Conservation (phyloP, 1,140 invertebrate genomes). For the Euborellia annulipes region DNA sequence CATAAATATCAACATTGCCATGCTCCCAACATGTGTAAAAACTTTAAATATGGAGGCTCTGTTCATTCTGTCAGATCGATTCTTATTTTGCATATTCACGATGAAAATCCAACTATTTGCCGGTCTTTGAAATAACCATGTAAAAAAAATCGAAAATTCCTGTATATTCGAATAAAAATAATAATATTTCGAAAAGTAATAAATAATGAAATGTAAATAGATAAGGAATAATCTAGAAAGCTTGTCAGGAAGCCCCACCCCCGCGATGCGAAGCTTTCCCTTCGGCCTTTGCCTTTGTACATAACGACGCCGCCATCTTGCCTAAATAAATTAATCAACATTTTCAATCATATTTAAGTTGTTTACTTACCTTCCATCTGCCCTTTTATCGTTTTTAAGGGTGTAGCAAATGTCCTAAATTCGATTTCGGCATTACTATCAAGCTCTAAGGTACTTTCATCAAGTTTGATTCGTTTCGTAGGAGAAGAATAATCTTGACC, state of each 20-base stretch:
- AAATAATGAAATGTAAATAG: too few relatives aligned
- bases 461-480: constrained; percentile 31
- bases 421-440: constrained; percentile 20
- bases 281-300: not conserved
- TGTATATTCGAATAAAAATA: too few relatives aligned
- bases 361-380: constrained; percentile 12
- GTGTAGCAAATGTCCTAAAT: constrained; percentile 20
- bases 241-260: too few relatives aligned
- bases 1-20: not conserved
- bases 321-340: constrained; percentile 18
- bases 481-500: constrained; percentile 30
- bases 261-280: too few relatives aligned
- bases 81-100: too few relatives aligned
- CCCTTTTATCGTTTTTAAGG: constrained; percentile 19
- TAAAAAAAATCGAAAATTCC: too few relatives aligned
- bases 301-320: constrained; percentile 24
- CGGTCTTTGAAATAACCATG: too few relatives aligned
- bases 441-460: constrained; percentile 20
- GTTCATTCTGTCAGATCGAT: too few relatives aligned
- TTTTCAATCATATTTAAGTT: constrained; percentile 19
- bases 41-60: not conserved
- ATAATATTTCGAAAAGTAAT: too few relatives aligned
- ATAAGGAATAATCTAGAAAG: too few relatives aligned
- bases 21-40: not conserved
- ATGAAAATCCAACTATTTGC: too few relatives aligned